Base-by-base conservation (phyloP, 2,888 invertebrate genomes). In the Phytoseiulus persimilis region DNA sequence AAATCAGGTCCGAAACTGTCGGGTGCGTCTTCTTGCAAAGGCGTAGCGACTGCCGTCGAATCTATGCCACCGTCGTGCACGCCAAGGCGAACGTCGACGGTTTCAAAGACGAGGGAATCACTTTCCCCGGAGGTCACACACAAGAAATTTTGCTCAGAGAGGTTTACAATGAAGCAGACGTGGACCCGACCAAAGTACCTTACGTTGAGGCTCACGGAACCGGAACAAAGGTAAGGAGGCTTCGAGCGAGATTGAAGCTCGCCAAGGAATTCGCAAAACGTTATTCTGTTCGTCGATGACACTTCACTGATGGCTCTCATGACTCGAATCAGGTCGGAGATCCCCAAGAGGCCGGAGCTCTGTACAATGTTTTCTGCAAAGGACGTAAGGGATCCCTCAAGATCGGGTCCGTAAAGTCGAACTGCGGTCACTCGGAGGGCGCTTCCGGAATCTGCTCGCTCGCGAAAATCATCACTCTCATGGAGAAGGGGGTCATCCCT, bases 161-260 rank as follows among this genome's bases (percentile, higher is more conserved):
- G 93, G 95, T 97, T 0, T 99, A 98, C 93, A 94, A 94, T 11
- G 97, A 97, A 93, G 95, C 95, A 83, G 95, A 95, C 0, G 93
- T 99, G 90, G 95, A 96, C 91, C 98, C 99, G 5, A 93, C 94
- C 89, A 95, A 96, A 90, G 96, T 99, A 0, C 94, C 94, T 2
- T 99, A 98, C 93, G 96, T 99, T 0, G 99, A 99, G 93, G 98
- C 98, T 90, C 99, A 99, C 93, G 99, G 99, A 90, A 99, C 99
- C 32, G 99, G 99, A 90, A 99, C 99, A 18, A 98, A 98, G 94
- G 95, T 95, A 91, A 31, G 84, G 2, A 23, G 0, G 14, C 28
- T 84, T 33, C 84, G 31, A 3, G 14, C 6, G 31, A 84, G 18
- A 14, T 2, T 18, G 32, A 1, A 23, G 6, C 84, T 32, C 3